Percentiles rank a stretch among this genome's conserved stretches.
These are phyloP conservation scores for Suillia variegata DNA, from an alignment of 2,888 invertebrate species.

Conservation along the genomic window DNA sequence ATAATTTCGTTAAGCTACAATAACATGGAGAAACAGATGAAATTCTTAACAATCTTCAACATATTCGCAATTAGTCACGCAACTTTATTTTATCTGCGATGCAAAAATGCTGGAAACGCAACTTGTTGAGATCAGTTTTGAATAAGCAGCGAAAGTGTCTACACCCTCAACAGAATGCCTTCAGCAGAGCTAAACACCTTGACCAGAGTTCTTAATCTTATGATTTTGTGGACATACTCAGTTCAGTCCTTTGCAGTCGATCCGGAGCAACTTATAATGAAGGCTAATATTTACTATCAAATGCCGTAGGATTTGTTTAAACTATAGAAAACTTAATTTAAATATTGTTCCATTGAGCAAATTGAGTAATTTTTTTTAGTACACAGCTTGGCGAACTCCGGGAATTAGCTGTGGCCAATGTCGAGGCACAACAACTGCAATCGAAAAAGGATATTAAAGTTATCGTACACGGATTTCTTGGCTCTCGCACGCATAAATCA, in stretches of 20 bases:
- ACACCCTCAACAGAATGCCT: no score
- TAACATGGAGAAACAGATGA: no score
- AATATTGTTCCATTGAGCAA: background rate
- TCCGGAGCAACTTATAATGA: slow-evolving; percentile 24
- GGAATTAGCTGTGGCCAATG: slow-evolving; percentile 37
- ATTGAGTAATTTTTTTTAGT: background rate
- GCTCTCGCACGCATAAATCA: slow-evolving; percentile 47
- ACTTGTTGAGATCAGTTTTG: background rate
- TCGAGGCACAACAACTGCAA: slow-evolving; percentile 32
- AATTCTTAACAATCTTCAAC: no score
- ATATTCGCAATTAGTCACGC: no score
- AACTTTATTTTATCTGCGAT: no score
- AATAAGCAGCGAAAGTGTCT: background rate
- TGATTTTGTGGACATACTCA: no score
- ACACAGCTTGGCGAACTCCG: slow-evolving; percentile 20
- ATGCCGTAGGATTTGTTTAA: slow-evolving; percentile 39
- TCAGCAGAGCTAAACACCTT: background rate
- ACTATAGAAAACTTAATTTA: no score
- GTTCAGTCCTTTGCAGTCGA: background rate
- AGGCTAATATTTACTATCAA: slow-evolving; percentile 43
- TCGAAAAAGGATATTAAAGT: slow-evolving; percentile 45
- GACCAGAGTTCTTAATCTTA: no score
- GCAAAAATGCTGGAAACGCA: no score
- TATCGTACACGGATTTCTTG: slow-evolving; percentile 56
- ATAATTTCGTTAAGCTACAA: no score